These are phyloP conservation scores for Oreortyx pictus DNA, from an alignment of 2,797 vertebrate genomes.

Conservation along the genomic window DNA sequence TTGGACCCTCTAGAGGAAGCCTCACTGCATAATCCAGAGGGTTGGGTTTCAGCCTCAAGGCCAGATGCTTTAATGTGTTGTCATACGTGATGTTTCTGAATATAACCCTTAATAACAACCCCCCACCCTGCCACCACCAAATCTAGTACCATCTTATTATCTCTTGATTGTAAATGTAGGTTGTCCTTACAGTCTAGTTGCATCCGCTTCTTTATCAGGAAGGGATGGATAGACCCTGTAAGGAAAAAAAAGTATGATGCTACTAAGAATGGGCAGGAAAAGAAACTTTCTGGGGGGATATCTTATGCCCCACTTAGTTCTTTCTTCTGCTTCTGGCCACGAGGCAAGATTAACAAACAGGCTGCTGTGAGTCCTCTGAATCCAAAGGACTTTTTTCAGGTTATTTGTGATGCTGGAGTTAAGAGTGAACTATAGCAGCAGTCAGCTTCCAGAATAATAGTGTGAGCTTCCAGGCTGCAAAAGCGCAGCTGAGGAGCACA, in stretches of 20 bases:
- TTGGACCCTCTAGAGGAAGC: neutral
- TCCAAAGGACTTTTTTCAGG: neutral
- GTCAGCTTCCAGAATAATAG: neutral
- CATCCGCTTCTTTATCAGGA: fast-evolving
- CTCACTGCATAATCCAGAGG: neutral
- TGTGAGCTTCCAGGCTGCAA: neutral
- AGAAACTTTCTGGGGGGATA: neutral
- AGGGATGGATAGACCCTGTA: neutral
- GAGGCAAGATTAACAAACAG: neutral
- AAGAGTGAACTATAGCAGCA: neutral
- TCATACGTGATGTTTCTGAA: neutral
- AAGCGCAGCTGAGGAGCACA: neutral
- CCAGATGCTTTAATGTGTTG: neutral
- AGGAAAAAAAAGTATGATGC: neutral
- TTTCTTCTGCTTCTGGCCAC: neutral
- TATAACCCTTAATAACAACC: neutral
- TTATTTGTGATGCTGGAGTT: neutral
- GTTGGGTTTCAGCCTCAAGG: neutral
- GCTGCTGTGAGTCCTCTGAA: neutral
- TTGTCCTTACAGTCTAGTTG: neutral
- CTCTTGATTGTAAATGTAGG: neutral
- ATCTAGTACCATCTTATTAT: neutral
- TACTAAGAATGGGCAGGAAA: neutral
- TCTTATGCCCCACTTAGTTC: neutral
- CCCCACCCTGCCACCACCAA: neutral